These are phyloP conservation scores for Cherax destructor DNA, from an alignment of 1,140 invertebrate species.

Conservation along the genomic window DNA sequence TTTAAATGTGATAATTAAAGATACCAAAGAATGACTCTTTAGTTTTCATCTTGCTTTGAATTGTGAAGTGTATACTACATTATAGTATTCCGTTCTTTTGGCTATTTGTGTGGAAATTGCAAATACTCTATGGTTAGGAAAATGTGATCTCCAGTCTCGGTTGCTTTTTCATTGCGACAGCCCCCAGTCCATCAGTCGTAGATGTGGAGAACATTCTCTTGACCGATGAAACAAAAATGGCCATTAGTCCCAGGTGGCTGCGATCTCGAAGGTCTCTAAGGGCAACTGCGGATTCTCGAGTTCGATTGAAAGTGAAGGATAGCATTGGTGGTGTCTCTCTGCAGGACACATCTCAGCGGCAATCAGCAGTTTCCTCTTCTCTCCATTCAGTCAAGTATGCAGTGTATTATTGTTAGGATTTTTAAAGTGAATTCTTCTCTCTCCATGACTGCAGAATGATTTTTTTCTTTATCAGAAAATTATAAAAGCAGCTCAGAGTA, in stretches of 20 bases:
- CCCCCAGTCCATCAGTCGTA: slow-evolving; percentile 35
- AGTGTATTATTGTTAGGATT: neutral
- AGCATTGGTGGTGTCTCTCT: slow-evolving; percentile 69
- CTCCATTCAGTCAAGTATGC: slow-evolving; percentile 14
- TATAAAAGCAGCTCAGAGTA: too few relatives aligned
- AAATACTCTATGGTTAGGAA: neutral
- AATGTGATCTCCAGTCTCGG: neutral
- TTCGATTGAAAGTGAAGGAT: slow-evolving; percentile 68
- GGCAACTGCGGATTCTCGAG: slow-evolving; percentile 40
- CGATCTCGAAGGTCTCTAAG: slow-evolving; percentile 39
- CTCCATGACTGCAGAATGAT: too few relatives aligned
- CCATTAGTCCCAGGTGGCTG: slow-evolving; percentile 43
- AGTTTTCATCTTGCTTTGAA: too few relatives aligned
- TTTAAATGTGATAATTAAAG: too few relatives aligned
- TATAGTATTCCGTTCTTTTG: too few relatives aligned
- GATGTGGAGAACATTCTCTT: slow-evolving; percentile 33
- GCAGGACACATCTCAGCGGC: slow-evolving; percentile 66
- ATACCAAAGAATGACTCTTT: too few relatives aligned
- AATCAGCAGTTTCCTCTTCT: slow-evolving; percentile 14
- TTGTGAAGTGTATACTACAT: too few relatives aligned
- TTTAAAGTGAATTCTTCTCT: neutral
- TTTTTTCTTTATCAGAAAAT: too few relatives aligned
- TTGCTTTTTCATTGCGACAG: slow-evolving; percentile 1
- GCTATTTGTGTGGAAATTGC: too few relatives aligned
- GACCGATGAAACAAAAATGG: slow-evolving; percentile 28